Percentiles rank a stretch among this genome's conserved stretches.
Conservation (phyloP, 1,140 invertebrate species). For the Plutomurus gul region DNA sequence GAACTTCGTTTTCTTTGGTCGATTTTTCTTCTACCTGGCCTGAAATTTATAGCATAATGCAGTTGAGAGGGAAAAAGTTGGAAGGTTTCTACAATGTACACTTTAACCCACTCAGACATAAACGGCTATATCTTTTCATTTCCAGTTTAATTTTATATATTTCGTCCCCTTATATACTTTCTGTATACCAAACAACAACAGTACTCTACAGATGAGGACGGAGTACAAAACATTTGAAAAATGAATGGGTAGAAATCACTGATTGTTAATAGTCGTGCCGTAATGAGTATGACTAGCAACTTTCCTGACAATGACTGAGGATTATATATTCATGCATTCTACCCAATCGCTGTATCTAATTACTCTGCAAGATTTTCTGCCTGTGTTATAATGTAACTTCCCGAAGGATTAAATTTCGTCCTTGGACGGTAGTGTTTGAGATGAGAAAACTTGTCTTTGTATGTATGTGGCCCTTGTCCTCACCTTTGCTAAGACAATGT, state of each 20-base stretch:
- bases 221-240: background rate
- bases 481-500: slow-evolving; percentile 22
- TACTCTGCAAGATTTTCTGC: background rate
- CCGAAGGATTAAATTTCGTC: slow-evolving; percentile 1
- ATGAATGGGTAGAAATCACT: background rate
- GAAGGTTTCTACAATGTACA: background rate
- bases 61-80: background rate
- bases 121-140: no score
- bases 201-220: background rate
- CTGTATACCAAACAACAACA: background rate
- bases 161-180: background rate
- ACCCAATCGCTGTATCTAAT: background rate
- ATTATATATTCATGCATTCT: background rate
- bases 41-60: background rate
- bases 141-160: no score
- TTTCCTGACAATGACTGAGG: background rate
- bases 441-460: slow-evolving; percentile 10
- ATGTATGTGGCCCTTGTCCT: slow-evolving; percentile 24
- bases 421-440: slow-evolving; percentile 2
- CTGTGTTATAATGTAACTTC: background rate
- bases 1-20: slow-evolving; percentile 14
- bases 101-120: background rate
- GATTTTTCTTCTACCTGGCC: background rate
- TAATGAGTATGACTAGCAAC: background rate
- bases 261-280: background rate